Conservation (phyloP, 92 coral and sea anemone species). For the Micromussa lordhowensis region DNA sequence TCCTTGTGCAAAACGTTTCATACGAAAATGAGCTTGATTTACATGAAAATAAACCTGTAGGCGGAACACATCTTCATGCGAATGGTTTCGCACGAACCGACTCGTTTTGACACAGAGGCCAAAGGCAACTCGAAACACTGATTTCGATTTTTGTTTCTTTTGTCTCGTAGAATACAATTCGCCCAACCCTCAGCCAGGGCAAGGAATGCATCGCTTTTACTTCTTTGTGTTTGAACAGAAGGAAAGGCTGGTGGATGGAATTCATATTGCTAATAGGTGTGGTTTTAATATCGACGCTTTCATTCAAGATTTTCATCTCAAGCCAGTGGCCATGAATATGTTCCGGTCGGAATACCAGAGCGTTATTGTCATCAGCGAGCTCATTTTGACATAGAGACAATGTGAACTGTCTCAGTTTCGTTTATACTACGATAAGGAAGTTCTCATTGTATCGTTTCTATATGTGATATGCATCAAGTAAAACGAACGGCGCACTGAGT, state of each 20-base stretch:
- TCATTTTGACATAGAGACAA: background rate
- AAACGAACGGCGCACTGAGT: background rate
- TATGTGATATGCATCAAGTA: background rate
- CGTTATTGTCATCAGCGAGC: slow-evolving; percentile 14
- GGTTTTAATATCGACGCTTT: slow-evolving; percentile 60
- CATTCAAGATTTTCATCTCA: slow-evolving; percentile 25
- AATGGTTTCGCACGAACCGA: no score
- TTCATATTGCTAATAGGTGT: slow-evolving; percentile 42
- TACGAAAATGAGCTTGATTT: no score
- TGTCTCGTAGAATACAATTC: slow-evolving; percentile 66
- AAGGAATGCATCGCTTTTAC: slow-evolving; percentile 68
- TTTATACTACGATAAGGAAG: background rate
- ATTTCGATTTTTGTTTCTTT: background rate
- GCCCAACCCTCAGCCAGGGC: slow-evolving; percentile 75
- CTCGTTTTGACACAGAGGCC: no score
- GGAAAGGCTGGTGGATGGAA: slow-evolving; percentile 4
- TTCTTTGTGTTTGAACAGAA: slow-evolving; percentile 59
- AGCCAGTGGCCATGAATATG: slow-evolving; percentile 50
- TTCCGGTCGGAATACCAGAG: slow-evolving; percentile 38
- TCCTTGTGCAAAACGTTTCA: no score
- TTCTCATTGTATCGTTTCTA: background rate
- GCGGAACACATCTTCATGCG: no score
- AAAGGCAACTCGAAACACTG: no score
- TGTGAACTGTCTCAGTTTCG: background rate
- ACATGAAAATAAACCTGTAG: no score